Conservation (phyloP, 2,888 invertebrate species). For the Mylabris sibirica region DNA sequence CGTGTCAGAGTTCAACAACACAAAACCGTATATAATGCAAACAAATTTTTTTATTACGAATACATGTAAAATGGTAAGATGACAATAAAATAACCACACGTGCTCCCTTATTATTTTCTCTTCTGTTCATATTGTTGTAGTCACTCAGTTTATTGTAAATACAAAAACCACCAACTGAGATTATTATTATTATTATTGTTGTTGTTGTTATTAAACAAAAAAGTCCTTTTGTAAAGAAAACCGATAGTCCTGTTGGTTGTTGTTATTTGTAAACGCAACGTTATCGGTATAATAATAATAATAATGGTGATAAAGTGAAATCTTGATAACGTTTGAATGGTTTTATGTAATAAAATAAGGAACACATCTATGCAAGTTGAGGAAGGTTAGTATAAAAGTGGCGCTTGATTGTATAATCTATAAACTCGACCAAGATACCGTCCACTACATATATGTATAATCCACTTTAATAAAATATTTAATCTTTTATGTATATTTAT, state of each 20-base stretch:
- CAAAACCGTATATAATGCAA: conserved; percentile 9
- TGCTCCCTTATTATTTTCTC: conserved; percentile 2
- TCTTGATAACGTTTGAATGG: conserved; percentile 18
- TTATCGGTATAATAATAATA: neutral
- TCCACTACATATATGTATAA: neutral
- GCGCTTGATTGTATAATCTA: conserved; percentile 21
- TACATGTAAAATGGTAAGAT: neutral
- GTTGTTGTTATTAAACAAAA: too few species aligned
- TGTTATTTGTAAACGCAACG: neutral
- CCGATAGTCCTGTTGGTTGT: neutral
- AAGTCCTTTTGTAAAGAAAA: neutral
- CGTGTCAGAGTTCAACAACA: conserved; percentile 25
- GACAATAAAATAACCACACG: conserved; percentile 2
- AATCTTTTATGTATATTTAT: neutral
- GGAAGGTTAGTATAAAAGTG: conserved; percentile 34
- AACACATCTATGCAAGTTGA: conserved; percentile 34
- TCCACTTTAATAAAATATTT: neutral
- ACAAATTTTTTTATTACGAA: conserved; percentile 4
- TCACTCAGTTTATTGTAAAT: neutral
- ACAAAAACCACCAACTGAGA: neutral
- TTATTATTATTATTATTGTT: too few species aligned
- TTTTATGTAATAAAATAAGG: conserved; percentile 15
- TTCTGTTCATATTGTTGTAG: conserved; percentile 2
- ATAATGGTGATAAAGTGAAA: neutral
- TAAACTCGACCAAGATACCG: neutral